A percentile compares a stretch with the other conserved stretches of the same genome.
Conservation (phyloP, 2,888 invertebrate species). For the Chalcis sispes region DNA sequence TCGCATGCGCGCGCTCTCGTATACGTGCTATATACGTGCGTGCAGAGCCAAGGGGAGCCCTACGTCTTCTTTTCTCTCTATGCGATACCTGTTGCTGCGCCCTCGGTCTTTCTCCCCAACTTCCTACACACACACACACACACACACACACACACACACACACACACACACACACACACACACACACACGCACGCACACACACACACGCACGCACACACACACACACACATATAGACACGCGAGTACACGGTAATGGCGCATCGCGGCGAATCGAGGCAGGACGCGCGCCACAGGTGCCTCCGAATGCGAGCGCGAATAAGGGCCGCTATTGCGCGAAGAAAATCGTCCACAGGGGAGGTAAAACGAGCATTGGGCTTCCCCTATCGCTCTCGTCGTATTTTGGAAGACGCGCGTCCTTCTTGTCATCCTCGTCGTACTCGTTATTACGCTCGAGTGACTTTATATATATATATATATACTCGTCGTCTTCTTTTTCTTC, state of each 20-base stretch:
- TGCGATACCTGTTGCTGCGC: slow-evolving; percentile 38
- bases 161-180: no score
- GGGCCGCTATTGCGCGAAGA: not conserved
- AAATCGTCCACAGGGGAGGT: not conserved
- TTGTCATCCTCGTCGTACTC: slow-evolving; percentile 11
- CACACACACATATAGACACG: no score
- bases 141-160: no score
- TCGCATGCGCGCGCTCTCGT: slow-evolving; percentile 2
- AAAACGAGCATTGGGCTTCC: not conserved
- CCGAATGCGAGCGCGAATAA: no score
- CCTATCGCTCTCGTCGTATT: not conserved
- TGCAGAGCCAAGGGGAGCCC: not conserved
- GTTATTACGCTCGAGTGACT: slow-evolving; percentile 27
- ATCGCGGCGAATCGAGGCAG: not conserved
- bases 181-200: no score
- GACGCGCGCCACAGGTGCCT: slow-evolving; percentile 28
- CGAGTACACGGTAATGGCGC: no score
- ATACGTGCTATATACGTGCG: not conserved
- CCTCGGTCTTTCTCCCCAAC: slow-evolving; percentile 6
- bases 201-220: no score
- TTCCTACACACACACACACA: not conserved
- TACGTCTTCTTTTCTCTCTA: not conserved
- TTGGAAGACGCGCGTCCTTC: not conserved
- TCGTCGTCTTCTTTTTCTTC: no score
- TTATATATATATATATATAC: no score